These are phyloP conservation scores for Odontamblyopus lacepedii DNA, from an alignment of 2,797 vertebrate species.

Conservation along the genomic window DNA sequence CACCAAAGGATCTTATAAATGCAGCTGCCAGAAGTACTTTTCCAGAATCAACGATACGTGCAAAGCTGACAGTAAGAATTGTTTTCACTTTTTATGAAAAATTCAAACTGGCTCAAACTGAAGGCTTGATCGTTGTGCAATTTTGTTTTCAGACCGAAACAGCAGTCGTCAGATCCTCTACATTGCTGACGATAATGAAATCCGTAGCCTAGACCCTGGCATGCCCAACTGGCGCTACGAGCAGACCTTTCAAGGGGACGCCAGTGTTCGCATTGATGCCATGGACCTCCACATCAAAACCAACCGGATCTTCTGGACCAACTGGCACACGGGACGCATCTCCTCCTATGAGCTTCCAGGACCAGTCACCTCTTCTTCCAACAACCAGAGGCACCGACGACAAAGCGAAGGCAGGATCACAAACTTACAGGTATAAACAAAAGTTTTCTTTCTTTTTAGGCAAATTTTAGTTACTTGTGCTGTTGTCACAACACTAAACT, in stretches of 20 bases:
- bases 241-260: constrained; percentile 92
- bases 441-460: not conserved
- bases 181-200: constrained; percentile 95
- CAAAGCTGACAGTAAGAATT: constrained; percentile 88
- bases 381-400: constrained; percentile 85
- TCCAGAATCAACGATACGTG: constrained; percentile 89
- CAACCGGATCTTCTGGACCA: constrained; percentile 97
- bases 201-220: constrained; percentile 92
- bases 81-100: not conserved
- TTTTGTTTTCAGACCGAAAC: constrained; percentile 72
- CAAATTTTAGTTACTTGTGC: not conserved
- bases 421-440: constrained; percentile 83
- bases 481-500: too few relatives aligned
- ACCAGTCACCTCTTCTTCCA: constrained; percentile 63
- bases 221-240: constrained; percentile 93
- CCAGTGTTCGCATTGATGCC: constrained; percentile 91
- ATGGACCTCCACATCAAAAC: constrained; percentile 95
- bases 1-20: constrained; percentile 91
- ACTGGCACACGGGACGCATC: constrained; percentile 95
- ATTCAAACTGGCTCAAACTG: not conserved
- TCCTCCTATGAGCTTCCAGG: constrained; percentile 88
- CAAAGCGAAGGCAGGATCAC: constrained; percentile 85
- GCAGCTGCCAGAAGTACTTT: constrained; percentile 93
- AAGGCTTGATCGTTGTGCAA: not conserved
- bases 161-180: constrained; percentile 89